Percentiles rank a stretch among this genome's conserved stretches.
These are phyloP conservation scores for Anhinga anhinga DNA, from an alignment of 2,113 vertebrate species.

Conservation along the genomic window DNA sequence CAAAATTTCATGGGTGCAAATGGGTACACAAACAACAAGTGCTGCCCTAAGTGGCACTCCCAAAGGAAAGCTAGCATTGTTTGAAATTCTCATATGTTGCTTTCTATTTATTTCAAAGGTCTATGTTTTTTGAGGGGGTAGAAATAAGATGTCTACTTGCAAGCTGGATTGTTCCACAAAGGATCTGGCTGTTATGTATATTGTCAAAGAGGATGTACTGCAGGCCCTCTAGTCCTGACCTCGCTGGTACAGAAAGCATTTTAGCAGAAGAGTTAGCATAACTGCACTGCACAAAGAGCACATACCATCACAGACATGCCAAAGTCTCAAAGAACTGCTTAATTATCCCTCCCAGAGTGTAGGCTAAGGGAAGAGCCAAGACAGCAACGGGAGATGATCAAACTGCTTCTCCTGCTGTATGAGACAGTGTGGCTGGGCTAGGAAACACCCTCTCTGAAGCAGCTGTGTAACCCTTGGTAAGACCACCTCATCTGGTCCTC, in stretches of 20 bases:
- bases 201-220: neutral
- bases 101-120: neutral
- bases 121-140: neutral
- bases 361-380: neutral
- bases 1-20: neutral
- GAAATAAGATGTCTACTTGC: neutral
- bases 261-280: neutral
- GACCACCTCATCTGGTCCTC: neutral
- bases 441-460: neutral
- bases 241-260: neutral
- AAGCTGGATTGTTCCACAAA: neutral
- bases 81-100: neutral
- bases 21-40: neutral
- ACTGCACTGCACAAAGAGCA: neutral
- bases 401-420: neutral
- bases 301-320: neutral
- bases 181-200: neutral
- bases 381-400: neutral
- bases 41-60: neutral
- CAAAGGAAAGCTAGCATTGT: neutral
- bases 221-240: neutral
- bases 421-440: neutral
- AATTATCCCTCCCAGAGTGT: neutral
- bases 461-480: neutral
- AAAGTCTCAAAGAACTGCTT: neutral